Evolutionary conservation across 1,140 invertebrate genomes (phyloP).

Genomic region (Meteorus sp.): DNA sequence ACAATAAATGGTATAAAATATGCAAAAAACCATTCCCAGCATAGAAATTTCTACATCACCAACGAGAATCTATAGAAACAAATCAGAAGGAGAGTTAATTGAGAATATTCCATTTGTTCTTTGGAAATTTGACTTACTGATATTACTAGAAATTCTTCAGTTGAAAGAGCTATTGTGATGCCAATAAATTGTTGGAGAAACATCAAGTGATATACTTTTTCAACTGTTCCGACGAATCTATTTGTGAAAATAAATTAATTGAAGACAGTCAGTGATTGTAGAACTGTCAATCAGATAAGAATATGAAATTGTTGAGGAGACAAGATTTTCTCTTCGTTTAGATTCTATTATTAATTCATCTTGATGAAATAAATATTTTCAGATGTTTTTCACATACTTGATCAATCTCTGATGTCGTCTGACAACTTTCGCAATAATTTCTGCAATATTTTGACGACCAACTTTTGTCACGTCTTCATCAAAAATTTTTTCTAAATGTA

Average conservation of each 20-base stretch:
- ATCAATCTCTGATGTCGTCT: not conserved
- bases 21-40: slow-evolving; percentile 4
- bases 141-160: not conserved
- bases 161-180: not conserved
- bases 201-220: not conserved
- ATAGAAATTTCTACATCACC: slow-evolving; percentile 1
- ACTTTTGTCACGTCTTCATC: not conserved
- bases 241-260: too few species aligned
- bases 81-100: too few species aligned
- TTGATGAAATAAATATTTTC: too few species aligned
- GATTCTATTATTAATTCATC: too few species aligned
- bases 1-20: not conserved
- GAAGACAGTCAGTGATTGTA: too few species aligned
- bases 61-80: not conserved
- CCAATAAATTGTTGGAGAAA: slow-evolving; percentile 1
- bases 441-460: not conserved
- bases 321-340: too few species aligned
- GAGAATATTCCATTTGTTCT: too few species aligned
- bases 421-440: not conserved
- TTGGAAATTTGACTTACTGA: not conserved
- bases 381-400: not conserved
- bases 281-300: too few species aligned
- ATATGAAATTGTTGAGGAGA: too few species aligned
- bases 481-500: not conserved
- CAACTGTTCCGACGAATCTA: slow-evolving; percentile 3